Evolutionary conservation across 2,113 vertebrate species (phyloP).

Genomic region (Lycocorax pyrrhopterus): DNA sequence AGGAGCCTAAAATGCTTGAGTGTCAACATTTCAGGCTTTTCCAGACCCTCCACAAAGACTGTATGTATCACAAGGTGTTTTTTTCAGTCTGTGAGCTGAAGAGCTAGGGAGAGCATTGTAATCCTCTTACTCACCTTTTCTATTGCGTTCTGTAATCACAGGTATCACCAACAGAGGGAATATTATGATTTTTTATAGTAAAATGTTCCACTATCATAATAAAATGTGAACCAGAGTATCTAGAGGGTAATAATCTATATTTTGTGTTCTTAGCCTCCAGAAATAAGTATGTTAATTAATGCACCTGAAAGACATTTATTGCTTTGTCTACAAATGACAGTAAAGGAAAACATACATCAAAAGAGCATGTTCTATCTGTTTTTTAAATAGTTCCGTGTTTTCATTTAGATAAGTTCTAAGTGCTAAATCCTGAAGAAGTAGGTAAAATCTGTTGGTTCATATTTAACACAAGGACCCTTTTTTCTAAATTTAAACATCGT

Average conservation of each 20-base stretch:
- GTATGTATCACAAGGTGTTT: not conserved
- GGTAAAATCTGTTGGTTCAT: not conserved
- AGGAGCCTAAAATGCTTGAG: not conserved
- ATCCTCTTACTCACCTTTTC: rapidly evolving
- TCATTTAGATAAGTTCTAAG: not conserved
- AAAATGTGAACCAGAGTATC: not conserved
- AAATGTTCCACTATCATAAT: not conserved
- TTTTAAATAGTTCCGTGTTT: not conserved
- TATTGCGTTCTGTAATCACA: not conserved
- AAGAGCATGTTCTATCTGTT: rapidly evolving
- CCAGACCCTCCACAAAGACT: not conserved
- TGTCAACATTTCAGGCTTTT: rapidly evolving
- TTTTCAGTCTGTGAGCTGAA: not conserved
- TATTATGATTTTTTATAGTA: not conserved
- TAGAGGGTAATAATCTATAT: not conserved
- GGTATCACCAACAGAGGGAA: not conserved
- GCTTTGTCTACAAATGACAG: not conserved
- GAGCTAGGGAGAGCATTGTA: not conserved
- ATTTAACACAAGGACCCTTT: not conserved
- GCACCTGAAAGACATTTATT: not conserved
- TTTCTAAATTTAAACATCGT: not conserved
- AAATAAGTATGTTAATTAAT: not conserved
- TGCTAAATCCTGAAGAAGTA: not conserved
- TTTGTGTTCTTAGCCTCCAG: not conserved
- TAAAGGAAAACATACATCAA: not conserved